Evolutionary conservation across 2,888 invertebrate species (phyloP).

Genomic region (Ariolimax columbianus): DNA sequence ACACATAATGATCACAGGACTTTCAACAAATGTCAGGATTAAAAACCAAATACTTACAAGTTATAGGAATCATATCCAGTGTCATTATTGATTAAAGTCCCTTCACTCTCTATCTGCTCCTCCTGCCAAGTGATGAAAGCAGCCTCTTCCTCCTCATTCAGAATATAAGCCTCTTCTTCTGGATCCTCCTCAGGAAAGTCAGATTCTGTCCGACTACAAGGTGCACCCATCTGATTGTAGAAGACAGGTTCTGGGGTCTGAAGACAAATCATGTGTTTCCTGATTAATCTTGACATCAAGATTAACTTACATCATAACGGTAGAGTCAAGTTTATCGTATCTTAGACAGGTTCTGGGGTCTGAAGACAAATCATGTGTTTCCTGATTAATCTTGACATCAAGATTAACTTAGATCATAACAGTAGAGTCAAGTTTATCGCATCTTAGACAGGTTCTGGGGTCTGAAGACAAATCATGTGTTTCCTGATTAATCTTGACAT

Average conservation of each 20-base stretch:
- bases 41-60: slow-evolving; percentile 20
- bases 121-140: slow-evolving; percentile 64
- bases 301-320: no score
- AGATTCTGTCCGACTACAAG: slow-evolving; percentile 68
- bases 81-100: slow-evolving; percentile 11
- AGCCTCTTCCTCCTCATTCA: slow-evolving; percentile 66
- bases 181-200: slow-evolving; percentile 61
- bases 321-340: no score
- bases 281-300: background rate
- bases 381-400: background rate
- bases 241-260: slow-evolving; percentile 70
- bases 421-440: no score
- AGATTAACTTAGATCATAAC: no score
- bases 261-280: background rate
- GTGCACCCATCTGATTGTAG: slow-evolving; percentile 65
- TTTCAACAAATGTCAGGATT: background rate
- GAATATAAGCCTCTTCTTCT: slow-evolving; percentile 55
- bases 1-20: background rate
- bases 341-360: slow-evolving; percentile 70
- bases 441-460: slow-evolving; percentile 72
- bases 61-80: slow-evolving; percentile 46
- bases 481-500: background rate
- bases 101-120: slow-evolving; percentile 50
- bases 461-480: slow-evolving; percentile 5
- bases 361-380: background rate